These are phyloP conservation scores for Trichopoda pennipes DNA, from an alignment of 2,888 invertebrate genomes.

Conservation along the genomic window DNA sequence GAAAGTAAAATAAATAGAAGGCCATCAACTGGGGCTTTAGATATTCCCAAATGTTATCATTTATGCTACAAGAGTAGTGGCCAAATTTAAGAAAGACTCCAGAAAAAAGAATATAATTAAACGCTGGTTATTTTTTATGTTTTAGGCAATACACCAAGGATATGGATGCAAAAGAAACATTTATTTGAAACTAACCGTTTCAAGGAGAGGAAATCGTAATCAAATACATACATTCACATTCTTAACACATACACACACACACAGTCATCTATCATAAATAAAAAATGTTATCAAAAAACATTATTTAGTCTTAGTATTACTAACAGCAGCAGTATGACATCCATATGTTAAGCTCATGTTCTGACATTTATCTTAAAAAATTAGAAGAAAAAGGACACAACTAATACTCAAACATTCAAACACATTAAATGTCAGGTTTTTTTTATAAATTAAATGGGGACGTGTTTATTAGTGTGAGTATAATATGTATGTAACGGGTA, in stretches of 20 bases:
- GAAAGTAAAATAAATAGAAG: slow-evolving; percentile 57
- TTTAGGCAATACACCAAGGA: not conserved
- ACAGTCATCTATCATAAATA: slow-evolving; percentile 7
- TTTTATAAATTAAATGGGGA: not conserved
- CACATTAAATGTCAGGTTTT: slow-evolving; percentile 29
- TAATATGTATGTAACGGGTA: not conserved
- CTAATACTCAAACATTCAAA: not conserved
- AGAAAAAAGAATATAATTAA: not conserved
- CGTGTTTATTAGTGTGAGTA: not conserved
- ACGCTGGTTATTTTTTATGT: slow-evolving; percentile 1
- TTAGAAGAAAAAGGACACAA: not conserved
- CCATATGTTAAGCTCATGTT: slow-evolving; percentile 59
- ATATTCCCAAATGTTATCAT: slow-evolving; percentile 74
- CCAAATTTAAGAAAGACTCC: slow-evolving; percentile 25
- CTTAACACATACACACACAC: slow-evolving; percentile 1
- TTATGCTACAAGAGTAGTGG: slow-evolving; percentile 66
- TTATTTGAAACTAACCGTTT: not conserved
- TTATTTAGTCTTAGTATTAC: slow-evolving; percentile 54
- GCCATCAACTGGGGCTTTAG: slow-evolving; percentile 47
- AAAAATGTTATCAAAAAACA: slow-evolving; percentile 25
- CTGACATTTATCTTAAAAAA: slow-evolving; percentile 48
- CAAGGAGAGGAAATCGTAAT: slow-evolving; percentile 21
- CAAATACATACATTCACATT: slow-evolving; percentile 27
- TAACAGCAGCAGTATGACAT: slow-evolving; percentile 61
- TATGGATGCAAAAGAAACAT: not conserved